These are phyloP conservation scores for Microchirus variegatus DNA, from an alignment of 2,797 vertebrate species.

Conservation along the genomic window DNA sequence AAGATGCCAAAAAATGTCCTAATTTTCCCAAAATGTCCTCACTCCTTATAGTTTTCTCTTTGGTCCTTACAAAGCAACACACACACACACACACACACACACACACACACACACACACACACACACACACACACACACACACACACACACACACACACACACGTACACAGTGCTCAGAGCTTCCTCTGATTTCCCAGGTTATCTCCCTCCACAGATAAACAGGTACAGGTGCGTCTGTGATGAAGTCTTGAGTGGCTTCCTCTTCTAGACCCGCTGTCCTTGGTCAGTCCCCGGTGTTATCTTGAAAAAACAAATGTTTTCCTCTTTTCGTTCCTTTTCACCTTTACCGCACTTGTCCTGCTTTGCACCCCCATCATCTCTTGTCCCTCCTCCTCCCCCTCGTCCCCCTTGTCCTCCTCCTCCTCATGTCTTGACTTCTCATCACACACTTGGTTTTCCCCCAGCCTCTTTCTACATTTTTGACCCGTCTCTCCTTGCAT, in stretches of 20 bases:
- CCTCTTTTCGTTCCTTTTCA: constrained; percentile 7
- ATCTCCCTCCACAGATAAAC: constrained; percentile 16
- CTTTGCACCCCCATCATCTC: constrained; percentile 14
- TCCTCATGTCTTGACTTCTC: constrained; percentile 2
- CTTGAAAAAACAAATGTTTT: constrained; percentile 44
- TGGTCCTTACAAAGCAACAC: too few species aligned
- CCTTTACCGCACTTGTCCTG: neutral
- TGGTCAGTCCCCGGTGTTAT: constrained; percentile 15
- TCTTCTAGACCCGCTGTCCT: constrained; percentile 10
- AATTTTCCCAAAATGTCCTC: too few species aligned
- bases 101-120: too few species aligned
- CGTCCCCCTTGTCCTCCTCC: constrained; percentile 2
- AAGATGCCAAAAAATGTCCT: too few species aligned
- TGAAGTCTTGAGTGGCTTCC: constrained; percentile 29
- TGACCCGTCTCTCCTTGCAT: neutral
- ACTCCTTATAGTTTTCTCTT: too few species aligned
- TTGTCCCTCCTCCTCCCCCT: constrained; percentile 15
- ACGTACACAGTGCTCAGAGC: constrained; percentile 17
- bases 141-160: neutral
- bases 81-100: too few species aligned
- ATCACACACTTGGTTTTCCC: constrained; percentile 1
- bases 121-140: too few species aligned
- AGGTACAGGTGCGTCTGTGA: constrained; percentile 23
- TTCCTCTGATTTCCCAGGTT: constrained; percentile 52
- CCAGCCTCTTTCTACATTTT: constrained; percentile 19